phyloP scores from a whole-genome alignment of 2,113 vertebrate species.

The Entomyzon cyanotis region DNA sequence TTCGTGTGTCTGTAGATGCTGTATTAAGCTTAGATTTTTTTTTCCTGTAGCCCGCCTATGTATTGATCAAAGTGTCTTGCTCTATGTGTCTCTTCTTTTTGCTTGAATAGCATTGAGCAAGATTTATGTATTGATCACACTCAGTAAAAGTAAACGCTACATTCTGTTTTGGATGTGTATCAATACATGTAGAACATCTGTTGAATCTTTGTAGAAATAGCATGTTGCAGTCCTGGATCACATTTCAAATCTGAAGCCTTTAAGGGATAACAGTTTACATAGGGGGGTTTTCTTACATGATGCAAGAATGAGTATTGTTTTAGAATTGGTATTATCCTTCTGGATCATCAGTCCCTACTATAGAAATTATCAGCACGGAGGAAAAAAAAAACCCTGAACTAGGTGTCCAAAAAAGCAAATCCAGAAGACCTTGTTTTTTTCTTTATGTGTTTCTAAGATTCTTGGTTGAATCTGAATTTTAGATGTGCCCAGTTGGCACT shows the following conservation, averaged over 20 bases:
- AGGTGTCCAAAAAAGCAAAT: background rate
- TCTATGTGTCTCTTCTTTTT: background rate
- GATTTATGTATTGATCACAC: background rate
- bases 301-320: background rate
- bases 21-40: background rate
- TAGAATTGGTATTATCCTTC: background rate
- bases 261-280: background rate
- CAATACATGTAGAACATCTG: constrained; percentile 5
- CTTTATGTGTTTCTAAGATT: background rate
- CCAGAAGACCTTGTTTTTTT: background rate
- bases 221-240: background rate
- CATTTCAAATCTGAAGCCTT: background rate
- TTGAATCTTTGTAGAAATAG: background rate
- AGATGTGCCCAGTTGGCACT: background rate
- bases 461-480: background rate
- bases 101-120: background rate
- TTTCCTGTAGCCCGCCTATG: background rate
- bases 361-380: background rate
- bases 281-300: background rate
- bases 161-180: background rate
- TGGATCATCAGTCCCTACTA: background rate
- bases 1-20: background rate
- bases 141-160: background rate
- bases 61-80: background rate
- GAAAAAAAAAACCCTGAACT: background rate